These are phyloP conservation scores for Procapra przewalskii DNA, from an alignment of 2,113 vertebrate genomes.

Conservation along the genomic window DNA sequence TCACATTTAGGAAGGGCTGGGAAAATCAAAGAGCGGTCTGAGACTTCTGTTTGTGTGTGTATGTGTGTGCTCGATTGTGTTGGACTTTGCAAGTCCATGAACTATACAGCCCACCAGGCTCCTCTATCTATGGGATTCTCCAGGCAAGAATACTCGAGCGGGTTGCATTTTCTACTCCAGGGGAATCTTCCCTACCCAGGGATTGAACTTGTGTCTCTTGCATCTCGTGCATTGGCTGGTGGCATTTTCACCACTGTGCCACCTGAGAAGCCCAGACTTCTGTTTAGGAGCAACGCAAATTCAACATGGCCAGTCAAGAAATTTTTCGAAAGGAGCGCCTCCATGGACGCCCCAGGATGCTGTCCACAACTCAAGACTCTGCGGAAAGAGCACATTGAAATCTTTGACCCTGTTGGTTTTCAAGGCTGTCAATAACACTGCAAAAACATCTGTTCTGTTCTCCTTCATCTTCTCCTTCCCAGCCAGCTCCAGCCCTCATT, in stretches of 20 bases:
- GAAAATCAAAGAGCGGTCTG: background rate
- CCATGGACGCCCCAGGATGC: rapidly evolving
- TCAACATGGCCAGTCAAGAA: background rate
- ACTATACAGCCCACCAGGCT: background rate
- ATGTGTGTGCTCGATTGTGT: background rate
- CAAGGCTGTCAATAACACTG: background rate
- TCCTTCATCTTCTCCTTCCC: background rate
- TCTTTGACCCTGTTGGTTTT: background rate
- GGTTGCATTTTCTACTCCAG: background rate
- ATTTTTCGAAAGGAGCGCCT: background rate
- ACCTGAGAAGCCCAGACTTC: background rate
- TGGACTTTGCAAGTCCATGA: background rate
- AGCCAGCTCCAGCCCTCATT: background rate
- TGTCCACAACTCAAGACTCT: rapidly evolving
- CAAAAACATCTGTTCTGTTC: background rate
- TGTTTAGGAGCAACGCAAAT: background rate
- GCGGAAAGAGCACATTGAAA: rapidly evolving
- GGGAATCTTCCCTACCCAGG: background rate
- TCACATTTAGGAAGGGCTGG: background rate
- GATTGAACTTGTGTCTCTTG: background rate
- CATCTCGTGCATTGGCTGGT: background rate
- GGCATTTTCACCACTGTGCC: background rate
- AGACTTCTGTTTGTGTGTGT: background rate
- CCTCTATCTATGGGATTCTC: background rate
- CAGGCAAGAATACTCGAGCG: background rate